Evolutionary conservation across 2,113 vertebrate genomes (phyloP).

Genomic region (Gymnorhina tibicen): DNA sequence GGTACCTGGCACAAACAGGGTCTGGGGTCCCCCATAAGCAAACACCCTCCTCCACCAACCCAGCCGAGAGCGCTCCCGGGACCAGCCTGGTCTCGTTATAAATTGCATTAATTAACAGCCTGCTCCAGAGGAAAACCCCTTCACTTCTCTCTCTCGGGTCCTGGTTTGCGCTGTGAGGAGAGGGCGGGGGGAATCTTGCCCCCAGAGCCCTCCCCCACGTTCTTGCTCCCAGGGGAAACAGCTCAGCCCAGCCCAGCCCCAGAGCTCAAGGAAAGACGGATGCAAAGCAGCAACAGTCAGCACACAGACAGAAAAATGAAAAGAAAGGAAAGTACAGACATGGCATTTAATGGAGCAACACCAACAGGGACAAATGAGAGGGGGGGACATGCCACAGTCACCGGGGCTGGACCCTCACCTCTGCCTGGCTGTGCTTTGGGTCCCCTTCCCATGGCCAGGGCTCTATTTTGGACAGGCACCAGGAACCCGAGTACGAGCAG

Average conservation of each 20-base stretch:
- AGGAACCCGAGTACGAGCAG: not conserved
- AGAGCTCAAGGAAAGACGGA: not conserved
- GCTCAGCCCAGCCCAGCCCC: conserved; percentile 20
- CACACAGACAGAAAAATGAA: not conserved
- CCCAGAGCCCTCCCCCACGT: not conserved
- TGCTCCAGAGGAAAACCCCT: not conserved
- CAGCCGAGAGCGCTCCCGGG: rapidly evolving
- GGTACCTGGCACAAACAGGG: not conserved
- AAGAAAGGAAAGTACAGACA: conserved; percentile 55
- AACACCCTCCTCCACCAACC: not conserved
- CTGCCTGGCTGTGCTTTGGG: not conserved
- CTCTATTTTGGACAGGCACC: not conserved
- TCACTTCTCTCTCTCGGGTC: not conserved
- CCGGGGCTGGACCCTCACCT: not conserved
- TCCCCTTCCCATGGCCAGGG: not conserved
- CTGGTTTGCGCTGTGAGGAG: not conserved
- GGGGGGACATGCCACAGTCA: not conserved
- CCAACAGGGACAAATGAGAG: conserved; percentile 22
- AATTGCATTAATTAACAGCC: not conserved
- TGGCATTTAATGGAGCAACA: conserved; percentile 60
- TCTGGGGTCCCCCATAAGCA: not conserved
- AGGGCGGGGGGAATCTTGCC: not conserved
- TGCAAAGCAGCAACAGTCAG: not conserved
- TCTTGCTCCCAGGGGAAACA: not conserved
- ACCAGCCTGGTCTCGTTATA: not conserved